Percentiles rank a stretch among this genome's conserved stretches.
Evolutionary conservation across 2,888 invertebrate genomes (phyloP).

Genomic region (Drosophila formosana): DNA sequence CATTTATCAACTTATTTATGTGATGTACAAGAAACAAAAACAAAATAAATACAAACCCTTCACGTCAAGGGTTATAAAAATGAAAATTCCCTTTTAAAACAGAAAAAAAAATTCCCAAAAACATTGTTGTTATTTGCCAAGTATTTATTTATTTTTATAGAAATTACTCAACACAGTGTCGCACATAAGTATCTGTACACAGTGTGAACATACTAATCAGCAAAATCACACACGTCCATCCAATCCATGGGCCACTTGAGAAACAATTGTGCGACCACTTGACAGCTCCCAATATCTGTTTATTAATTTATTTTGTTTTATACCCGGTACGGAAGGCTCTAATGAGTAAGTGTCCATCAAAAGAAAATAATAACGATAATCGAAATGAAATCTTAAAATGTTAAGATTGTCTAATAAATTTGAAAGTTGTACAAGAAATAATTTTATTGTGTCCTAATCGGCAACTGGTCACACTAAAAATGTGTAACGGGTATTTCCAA

Average conservation of each 20-base stretch:
- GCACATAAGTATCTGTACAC: slow-evolving; percentile 37
- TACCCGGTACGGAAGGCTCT: background rate
- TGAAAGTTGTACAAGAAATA: background rate
- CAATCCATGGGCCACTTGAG: slow-evolving; percentile 39
- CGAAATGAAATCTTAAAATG: too few relatives aligned
- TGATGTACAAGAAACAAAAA: slow-evolving; percentile 48
- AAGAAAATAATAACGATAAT: background rate
- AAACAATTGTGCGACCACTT: slow-evolving; percentile 28
- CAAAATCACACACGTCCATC: slow-evolving; percentile 33
- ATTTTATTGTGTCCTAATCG: background rate
- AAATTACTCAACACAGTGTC: slow-evolving; percentile 26
- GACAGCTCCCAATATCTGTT: slow-evolving; percentile 14
- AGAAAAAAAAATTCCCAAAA: slow-evolving; percentile 28
- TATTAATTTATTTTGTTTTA: slow-evolving; percentile 9
- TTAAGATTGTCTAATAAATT: background rate
- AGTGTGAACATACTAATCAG: slow-evolving; percentile 42
- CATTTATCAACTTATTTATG: slow-evolving; percentile 69
- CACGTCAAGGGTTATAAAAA: slow-evolving; percentile 47
- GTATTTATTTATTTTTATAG: background rate
- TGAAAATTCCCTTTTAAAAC: slow-evolving; percentile 38
- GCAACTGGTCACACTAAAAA: too few relatives aligned
- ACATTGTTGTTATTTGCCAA: slow-evolving; percentile 13
- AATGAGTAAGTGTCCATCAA: background rate
- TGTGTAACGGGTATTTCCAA: background rate
- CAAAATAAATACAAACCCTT: slow-evolving; percentile 8